These are phyloP conservation scores for Agapostemon virescens DNA, from an alignment of 2,888 invertebrate species.

Conservation along the genomic window DNA sequence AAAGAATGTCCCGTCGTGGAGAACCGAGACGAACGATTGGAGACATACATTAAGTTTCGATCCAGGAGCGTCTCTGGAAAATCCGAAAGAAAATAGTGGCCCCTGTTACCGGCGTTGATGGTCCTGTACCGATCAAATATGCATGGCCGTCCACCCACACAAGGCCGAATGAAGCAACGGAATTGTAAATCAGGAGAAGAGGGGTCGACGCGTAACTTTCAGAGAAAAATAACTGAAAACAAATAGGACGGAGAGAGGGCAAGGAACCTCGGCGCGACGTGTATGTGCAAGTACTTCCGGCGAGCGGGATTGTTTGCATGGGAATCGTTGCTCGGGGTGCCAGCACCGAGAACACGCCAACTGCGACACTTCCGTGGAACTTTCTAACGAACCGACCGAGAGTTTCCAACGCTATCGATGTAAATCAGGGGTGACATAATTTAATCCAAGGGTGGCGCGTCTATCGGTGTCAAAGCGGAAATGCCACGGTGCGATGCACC, in stretches of 20 bases:
- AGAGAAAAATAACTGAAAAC: constrained; percentile 53
- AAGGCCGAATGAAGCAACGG: constrained; percentile 54
- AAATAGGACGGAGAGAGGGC: constrained; percentile 37
- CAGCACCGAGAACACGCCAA: constrained; percentile 40
- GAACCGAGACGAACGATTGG: neutral
- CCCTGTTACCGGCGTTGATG: constrained; percentile 65
- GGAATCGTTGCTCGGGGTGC: constrained; percentile 39
- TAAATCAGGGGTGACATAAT: constrained; percentile 60
- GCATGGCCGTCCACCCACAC: constrained; percentile 62
- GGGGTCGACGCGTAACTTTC: constrained; percentile 47
- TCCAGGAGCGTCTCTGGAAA: neutral
- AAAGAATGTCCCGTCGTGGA: neutral
- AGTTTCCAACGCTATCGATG: constrained; percentile 52
- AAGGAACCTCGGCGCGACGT: neutral
- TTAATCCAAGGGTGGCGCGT: constrained; percentile 44
- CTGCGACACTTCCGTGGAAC: constrained; percentile 53
- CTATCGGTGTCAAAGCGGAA: constrained; percentile 22
- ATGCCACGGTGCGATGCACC: neutral
- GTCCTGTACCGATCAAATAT: constrained; percentile 68
- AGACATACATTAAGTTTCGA: constrained; percentile 4
- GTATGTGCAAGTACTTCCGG: constrained; percentile 9
- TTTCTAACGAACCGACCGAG: constrained; percentile 56
- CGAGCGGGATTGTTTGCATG: constrained; percentile 39
- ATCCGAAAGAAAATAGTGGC: constrained; percentile 53
- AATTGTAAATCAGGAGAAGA: constrained; percentile 62